Evolutionary conservation across 2,113 vertebrate genomes (phyloP).

Genomic region (Anolis sagrei): DNA sequence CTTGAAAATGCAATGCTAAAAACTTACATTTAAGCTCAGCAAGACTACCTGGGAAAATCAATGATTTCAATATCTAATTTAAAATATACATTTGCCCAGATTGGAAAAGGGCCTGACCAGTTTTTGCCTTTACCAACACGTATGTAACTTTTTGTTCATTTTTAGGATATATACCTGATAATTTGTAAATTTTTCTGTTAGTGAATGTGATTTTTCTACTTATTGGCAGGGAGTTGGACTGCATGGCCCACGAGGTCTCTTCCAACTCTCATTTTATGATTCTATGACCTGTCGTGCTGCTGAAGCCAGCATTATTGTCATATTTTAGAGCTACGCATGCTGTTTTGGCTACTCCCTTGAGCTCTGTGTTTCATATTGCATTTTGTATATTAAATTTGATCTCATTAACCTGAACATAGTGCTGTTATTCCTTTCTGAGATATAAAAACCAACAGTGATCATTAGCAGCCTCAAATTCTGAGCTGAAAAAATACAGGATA

Average conservation of each 20-base stretch:
- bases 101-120: background rate
- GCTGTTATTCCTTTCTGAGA: background rate
- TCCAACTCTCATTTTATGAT: no score
- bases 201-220: no score
- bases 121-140: background rate
- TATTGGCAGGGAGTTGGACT: no score
- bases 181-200: background rate
- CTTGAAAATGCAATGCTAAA: background rate
- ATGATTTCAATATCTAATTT: conserved; percentile 15
- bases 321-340: background rate
- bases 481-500: no score
- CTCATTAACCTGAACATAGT: background rate
- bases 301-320: background rate
- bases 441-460: background rate
- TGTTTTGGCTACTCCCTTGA: conserved; percentile 32
- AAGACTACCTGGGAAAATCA: background rate
- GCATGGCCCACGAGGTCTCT: no score
- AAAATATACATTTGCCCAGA: background rate
- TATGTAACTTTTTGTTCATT: background rate
- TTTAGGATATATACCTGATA: background rate
- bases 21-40: background rate
- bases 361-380: background rate
- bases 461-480: background rate
- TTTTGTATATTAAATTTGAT: conserved; percentile 8
- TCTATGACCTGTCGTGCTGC: background rate